These are phyloP conservation scores for Cyclina sinensis DNA, from an alignment of 1,140 invertebrate genomes.

Conservation along the genomic window DNA sequence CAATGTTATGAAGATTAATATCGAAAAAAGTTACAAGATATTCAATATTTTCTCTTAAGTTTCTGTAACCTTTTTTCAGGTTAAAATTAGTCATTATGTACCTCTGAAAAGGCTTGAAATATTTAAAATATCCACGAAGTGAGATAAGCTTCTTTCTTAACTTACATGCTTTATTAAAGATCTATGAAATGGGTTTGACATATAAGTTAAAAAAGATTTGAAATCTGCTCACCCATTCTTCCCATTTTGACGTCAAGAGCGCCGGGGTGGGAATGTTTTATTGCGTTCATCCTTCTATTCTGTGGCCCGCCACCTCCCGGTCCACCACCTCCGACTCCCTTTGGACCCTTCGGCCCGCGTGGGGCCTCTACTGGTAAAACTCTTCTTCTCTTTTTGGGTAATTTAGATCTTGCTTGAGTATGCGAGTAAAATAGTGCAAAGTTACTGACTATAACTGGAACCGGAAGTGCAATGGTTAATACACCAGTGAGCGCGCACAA, in stretches of 20 bases:
- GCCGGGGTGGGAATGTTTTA: conserved; percentile 87
- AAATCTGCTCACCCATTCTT: conserved; percentile 82
- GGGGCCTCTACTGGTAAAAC: conserved; percentile 97
- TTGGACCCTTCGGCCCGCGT: conserved; percentile 81
- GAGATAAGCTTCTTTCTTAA: too few species aligned
- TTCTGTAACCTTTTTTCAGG: too few species aligned
- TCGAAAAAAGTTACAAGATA: too few species aligned
- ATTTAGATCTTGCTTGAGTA: conserved; percentile 95
- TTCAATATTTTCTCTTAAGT: too few species aligned
- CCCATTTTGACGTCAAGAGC: conserved; percentile 83
- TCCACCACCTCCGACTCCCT: conserved; percentile 71
- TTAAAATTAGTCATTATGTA: too few species aligned
- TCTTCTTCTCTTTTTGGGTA: conserved; percentile 94
- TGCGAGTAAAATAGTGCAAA: conserved; percentile 98
- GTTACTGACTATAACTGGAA: conserved; percentile 97
- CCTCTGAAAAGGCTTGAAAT: too few species aligned
- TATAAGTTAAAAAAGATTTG: too few species aligned
- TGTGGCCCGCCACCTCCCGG: conserved; percentile 77
- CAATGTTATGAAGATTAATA: too few species aligned
- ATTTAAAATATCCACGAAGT: too few species aligned
- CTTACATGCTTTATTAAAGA: too few species aligned
- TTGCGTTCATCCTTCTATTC: conserved; percentile 88
- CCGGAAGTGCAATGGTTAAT: conserved; percentile 96
- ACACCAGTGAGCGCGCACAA: conserved; percentile 96
- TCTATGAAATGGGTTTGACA: too few species aligned